Evolutionary conservation across 1,140 invertebrate genomes (phyloP).

Genomic region (Cydia splendana): DNA sequence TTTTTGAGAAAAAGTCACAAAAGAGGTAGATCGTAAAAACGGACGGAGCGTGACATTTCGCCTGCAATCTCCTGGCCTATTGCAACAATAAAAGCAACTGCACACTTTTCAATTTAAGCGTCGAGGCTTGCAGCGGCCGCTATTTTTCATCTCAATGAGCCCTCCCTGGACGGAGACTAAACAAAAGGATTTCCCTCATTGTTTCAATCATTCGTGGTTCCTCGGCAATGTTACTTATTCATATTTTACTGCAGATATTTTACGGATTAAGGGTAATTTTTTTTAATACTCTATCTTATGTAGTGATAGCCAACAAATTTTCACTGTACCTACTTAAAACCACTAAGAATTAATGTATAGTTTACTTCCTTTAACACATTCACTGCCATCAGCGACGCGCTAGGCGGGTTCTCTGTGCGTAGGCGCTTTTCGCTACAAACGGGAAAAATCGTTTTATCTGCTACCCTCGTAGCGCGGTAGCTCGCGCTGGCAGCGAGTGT

Average conservation of each 20-base stretch:
- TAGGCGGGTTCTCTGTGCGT: too few relatives aligned
- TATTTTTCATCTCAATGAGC: constrained; percentile 59
- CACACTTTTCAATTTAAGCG: constrained; percentile 60
- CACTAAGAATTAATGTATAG: too few relatives aligned
- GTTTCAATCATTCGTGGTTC: constrained; percentile 41
- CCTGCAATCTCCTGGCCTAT: constrained; percentile 47
- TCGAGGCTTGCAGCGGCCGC: constrained; percentile 41
- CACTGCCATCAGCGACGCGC: too few relatives aligned
- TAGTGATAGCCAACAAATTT: too few relatives aligned
- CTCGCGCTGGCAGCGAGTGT: too few relatives aligned
- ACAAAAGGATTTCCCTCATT: constrained; percentile 65
- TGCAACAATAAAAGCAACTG: constrained; percentile 54
- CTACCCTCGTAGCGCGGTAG: too few relatives aligned
- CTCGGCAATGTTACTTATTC: background rate
- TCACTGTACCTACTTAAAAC: too few relatives aligned
- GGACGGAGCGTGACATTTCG: constrained; percentile 41
- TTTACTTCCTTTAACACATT: too few relatives aligned
- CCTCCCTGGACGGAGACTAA: constrained; percentile 48
- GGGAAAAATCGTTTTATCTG: too few relatives aligned
- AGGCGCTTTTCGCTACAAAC: too few relatives aligned
- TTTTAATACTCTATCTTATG: background rate
- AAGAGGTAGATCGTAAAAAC: constrained; percentile 33
- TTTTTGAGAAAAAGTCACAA: background rate
- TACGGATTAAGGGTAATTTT: background rate
- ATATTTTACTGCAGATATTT: background rate